phyloP scores from a whole-genome alignment of 2,113 vertebrate genomes.

The Hydropotes inermis region DNA sequence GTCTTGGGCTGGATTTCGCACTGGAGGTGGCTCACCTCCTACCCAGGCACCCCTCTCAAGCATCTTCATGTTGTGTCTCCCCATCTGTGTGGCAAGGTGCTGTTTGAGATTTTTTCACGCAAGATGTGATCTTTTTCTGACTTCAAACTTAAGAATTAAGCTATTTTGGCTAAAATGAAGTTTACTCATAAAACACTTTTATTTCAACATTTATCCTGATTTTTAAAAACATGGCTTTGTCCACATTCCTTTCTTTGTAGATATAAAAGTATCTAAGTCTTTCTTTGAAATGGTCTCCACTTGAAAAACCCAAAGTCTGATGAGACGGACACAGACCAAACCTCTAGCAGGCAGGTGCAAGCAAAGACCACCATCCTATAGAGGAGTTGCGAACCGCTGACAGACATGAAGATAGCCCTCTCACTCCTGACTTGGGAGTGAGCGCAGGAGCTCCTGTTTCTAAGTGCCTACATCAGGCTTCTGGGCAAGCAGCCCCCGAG shows the following conservation, averaged over 20 bases:
- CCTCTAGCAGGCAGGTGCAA: background rate
- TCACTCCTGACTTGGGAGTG: background rate
- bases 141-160: background rate
- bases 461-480: background rate
- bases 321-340: background rate
- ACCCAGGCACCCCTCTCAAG: background rate
- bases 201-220: background rate
- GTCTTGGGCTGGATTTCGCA: background rate
- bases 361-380: background rate
- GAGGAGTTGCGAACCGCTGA: too few species aligned
- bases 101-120: background rate
- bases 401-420: rapidly evolving
- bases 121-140: background rate
- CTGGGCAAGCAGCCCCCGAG: rapidly evolving
- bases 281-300: background rate
- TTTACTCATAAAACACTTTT: background rate
- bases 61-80: background rate
- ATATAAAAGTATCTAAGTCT: background rate
- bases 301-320: background rate
- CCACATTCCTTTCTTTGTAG: background rate
- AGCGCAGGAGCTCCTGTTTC: background rate
- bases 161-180: background rate
- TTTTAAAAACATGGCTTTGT: background rate
- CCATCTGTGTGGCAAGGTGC: background rate
- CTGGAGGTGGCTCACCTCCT: background rate